A percentile compares a stretch with the other conserved stretches of the same genome.
phyloP scores from a whole-genome alignment of 2,797 vertebrate genomes.

The Myotis pilosus region DNA sequence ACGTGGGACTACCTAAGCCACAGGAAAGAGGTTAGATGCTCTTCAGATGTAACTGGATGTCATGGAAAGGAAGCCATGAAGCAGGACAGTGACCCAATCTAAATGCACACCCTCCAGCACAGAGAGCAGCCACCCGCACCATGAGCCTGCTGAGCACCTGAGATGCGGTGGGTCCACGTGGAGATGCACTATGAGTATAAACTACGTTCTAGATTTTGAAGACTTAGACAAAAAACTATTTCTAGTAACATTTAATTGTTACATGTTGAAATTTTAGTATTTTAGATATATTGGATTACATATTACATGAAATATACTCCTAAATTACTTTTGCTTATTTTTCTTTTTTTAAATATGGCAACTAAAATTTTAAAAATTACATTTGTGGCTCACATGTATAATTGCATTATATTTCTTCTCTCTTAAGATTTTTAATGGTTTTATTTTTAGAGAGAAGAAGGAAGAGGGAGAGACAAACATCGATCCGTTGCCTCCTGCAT shows the following conservation, averaged over 20 bases:
- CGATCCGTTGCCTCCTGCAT: neutral
- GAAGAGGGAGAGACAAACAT: neutral
- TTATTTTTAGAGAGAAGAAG: neutral
- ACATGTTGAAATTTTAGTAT: neutral
- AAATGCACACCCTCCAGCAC: rapidly evolving
- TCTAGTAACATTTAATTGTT: neutral
- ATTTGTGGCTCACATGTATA: neutral
- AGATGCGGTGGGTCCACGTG: neutral
- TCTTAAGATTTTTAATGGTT: neutral
- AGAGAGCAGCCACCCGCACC: neutral
- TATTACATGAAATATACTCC: neutral
- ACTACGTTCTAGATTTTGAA: neutral
- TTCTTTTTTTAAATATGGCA: neutral
- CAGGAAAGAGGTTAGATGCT: neutral
- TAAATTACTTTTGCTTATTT: neutral
- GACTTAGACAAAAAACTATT: neutral
- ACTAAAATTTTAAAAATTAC: neutral
- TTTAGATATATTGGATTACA: neutral
- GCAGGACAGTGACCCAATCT: neutral
- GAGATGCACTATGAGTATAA: neutral
- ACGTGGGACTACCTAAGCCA: neutral
- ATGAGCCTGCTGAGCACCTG: rapidly evolving
- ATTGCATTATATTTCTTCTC: neutral
- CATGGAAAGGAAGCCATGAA: neutral
- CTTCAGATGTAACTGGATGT: neutral